Evolutionary conservation across 2,113 vertebrate genomes (phyloP).

Genomic region (Picathartes gymnocephalus): DNA sequence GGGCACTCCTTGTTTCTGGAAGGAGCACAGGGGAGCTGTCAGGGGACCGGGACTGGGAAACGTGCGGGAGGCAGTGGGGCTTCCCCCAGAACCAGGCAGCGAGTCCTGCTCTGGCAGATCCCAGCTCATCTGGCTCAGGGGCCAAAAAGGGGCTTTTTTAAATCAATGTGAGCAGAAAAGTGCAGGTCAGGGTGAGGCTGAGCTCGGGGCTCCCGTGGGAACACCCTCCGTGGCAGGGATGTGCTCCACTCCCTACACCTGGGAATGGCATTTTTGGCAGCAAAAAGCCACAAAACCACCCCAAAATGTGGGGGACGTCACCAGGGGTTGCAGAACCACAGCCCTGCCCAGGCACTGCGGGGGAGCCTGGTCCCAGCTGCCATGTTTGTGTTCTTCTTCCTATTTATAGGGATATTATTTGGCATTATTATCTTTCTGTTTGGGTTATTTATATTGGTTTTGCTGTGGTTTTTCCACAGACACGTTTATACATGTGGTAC

Average conservation of each 20-base stretch:
- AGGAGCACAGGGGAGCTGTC: not conserved
- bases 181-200: fast-evolving
- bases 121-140: not conserved
- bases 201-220: not conserved
- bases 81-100: fast-evolving
- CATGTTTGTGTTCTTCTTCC: not conserved
- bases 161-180: fast-evolving
- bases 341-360: not conserved
- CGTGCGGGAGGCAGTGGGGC: fast-evolving
- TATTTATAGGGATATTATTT: not conserved
- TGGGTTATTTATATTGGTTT: not conserved
- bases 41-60: fast-evolving
- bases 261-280: fast-evolving
- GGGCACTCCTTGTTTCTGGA: conserved; percentile 77
- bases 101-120: fast-evolving
- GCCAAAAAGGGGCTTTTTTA: not conserved
- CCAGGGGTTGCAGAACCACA: fast-evolving
- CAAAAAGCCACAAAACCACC: not conserved
- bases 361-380: not conserved
- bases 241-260: not conserved
- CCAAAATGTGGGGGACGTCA: not conserved
- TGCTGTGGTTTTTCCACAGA: not conserved
- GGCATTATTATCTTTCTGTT: not conserved
- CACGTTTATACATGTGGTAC: too few species aligned
- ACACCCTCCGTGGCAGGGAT: too few species aligned